A percentile compares a stretch with the other conserved stretches of the same genome.
phyloP scores from a whole-genome alignment of 2,888 invertebrate species.

The Icerya purchasi region DNA sequence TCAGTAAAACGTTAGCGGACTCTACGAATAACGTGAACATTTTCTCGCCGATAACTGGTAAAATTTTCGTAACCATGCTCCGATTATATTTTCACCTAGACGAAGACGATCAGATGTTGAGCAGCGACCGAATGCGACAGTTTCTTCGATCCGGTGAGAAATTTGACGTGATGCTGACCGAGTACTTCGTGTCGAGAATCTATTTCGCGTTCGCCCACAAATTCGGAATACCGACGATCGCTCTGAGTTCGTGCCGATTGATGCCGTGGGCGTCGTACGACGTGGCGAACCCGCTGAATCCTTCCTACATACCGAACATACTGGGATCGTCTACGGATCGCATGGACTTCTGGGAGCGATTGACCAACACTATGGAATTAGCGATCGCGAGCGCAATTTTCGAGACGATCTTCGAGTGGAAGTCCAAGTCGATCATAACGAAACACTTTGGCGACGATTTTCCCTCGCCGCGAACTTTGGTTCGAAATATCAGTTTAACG shows the following conservation, averaged over 20 bases:
- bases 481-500: slow-evolving; percentile 6
- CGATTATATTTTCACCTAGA: background rate
- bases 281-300: slow-evolving; percentile 1
- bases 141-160: background rate
- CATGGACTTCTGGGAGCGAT: slow-evolving; percentile 3
- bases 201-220: slow-evolving; percentile 2
- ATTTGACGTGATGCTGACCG: slow-evolving; percentile 8
- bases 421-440: slow-evolving; percentile 1
- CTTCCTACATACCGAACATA: background rate
- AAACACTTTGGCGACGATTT: slow-evolving; percentile 1
- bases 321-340: background rate
- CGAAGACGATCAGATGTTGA: background rate
- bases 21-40: background rate
- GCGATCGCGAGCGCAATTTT: background rate
- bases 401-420: background rate
- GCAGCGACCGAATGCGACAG: background rate
- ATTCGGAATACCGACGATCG: slow-evolving; percentile 7
- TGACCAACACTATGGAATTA: slow-evolving; percentile 1
- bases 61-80: background rate
- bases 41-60: too few relatives aligned
- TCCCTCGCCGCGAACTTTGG: slow-evolving; percentile 1
- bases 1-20: background rate
- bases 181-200: slow-evolving; percentile 11
- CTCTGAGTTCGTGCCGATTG: slow-evolving; percentile 2
- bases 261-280: slow-evolving; percentile 4